Evolutionary conservation across 2,888 invertebrate genomes (phyloP), one percentile per base, ranked within the genome.

Genomic region (Drosophila setosimentum): DNA sequence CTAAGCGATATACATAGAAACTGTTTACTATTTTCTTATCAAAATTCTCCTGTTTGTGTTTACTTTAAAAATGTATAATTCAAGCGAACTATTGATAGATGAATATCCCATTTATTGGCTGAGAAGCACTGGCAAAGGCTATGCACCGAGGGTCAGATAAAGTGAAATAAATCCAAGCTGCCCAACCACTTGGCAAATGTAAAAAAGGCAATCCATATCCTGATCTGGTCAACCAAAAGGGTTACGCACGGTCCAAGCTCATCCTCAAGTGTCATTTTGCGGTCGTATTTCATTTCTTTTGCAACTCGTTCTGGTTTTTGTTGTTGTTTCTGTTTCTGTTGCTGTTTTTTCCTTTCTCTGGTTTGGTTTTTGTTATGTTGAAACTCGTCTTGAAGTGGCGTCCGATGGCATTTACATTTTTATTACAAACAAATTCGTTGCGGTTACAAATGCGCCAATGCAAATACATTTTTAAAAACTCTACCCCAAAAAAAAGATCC

Each of bases 361-460:
- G 2, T 59, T 51, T 62, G 40, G 40, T 61, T 54, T 37, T 53
- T 61, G 69, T 33, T 49, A 30, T 48, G 3, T 65, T 16, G 53
- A 78, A 74, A 80, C 80, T 70, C 74, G 78, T 80, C 87, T 80
- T 87, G 74, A 76, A 82, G 84, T 87, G 82, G 85, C 81, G 73
- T 87, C 86, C 83, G 58, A 75, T 85, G 80, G 72, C 80, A 87
- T 89, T 87, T 89, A 87, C 87, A 87, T 87, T 87, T 87, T 87
- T 89, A 87, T 87, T 87, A 86, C 88, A 87, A 82, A 84, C 87
- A 81, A 89, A 87, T 87, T 87, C 87, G 89, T 77, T 87, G 87
- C 87, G 87, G 89, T 89, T 84, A 87, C 85, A 82, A 87, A 84
- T 89, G 82, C 67, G 83, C 77, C 87, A 83, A 88, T 83, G 83